Conservation (phyloP, 2,888 invertebrate species). For the Oegoconia quadripuncta region DNA sequence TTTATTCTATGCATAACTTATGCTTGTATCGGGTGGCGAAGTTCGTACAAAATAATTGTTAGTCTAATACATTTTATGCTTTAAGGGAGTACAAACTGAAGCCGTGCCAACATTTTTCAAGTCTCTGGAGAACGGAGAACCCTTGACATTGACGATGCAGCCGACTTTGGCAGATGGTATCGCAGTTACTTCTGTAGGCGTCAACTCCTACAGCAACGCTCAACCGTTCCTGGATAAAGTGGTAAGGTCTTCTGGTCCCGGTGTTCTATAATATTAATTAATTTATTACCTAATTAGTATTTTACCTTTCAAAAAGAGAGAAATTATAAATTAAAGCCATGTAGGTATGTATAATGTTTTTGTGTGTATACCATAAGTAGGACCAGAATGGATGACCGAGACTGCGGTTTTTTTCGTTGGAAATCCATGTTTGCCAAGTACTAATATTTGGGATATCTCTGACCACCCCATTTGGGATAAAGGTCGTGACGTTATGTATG, state of each 20-base stretch:
- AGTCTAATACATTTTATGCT: conserved; percentile 22
- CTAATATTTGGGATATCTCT: too few relatives aligned
- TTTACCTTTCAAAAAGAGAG: too few relatives aligned
- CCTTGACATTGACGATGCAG: conserved; percentile 78
- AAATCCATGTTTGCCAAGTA: too few relatives aligned
- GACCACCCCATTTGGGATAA: too few relatives aligned
- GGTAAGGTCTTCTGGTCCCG: conserved; percentile 58
- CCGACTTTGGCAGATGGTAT: conserved; percentile 90
- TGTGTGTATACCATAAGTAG: too few relatives aligned
- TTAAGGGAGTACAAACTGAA: conserved; percentile 96
- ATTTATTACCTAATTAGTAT: too few relatives aligned
- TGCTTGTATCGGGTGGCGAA: conserved; percentile 75
- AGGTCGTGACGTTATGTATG: too few relatives aligned
- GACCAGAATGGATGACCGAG: too few relatives aligned
- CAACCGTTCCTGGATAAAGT: conserved; percentile 87
- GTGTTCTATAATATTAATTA: too few relatives aligned
- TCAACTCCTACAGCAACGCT: conserved; percentile 88
- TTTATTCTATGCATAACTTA: conserved; percentile 92
- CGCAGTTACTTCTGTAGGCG: conserved; percentile 90
- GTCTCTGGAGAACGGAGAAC: conserved; percentile 84
- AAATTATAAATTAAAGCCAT: too few relatives aligned
- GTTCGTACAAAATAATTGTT: conserved; percentile 5
- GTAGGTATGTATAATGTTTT: too few relatives aligned
- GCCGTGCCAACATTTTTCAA: conserved; percentile 89
- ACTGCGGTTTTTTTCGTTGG: too few relatives aligned